phyloP scores from a whole-genome alignment of 2,888 invertebrate species.

The Trissolcus japonicus region DNA sequence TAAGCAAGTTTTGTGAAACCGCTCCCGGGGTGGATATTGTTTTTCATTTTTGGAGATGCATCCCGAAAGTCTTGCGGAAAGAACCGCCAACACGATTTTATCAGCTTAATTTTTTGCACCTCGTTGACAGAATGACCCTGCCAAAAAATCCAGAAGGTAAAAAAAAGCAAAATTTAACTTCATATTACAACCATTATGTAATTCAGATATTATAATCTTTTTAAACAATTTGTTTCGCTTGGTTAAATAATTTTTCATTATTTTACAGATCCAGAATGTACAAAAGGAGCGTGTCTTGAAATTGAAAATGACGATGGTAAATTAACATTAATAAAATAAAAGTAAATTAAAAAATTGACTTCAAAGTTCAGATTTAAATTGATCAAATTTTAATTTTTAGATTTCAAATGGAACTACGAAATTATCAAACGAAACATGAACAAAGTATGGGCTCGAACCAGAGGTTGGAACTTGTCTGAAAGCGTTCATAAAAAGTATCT shows the following conservation, averaged over 20 bases:
- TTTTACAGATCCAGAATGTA: slow-evolving; percentile 61
- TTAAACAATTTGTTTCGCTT: not conserved
- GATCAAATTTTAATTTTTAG: slow-evolving; percentile 50
- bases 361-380: not conserved
- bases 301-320: slow-evolving; percentile 61
- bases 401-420: slow-evolving; percentile 80
- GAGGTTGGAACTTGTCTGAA: slow-evolving; percentile 83
- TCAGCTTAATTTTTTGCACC: slow-evolving; percentile 81
- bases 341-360: not conserved
- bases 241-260: not conserved
- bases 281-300: slow-evolving; percentile 60
- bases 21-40: slow-evolving; percentile 84
- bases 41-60: slow-evolving; percentile 82
- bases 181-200: not conserved
- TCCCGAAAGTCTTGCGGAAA: slow-evolving; percentile 80
- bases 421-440: slow-evolving; percentile 80
- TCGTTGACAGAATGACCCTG: slow-evolving; percentile 80
- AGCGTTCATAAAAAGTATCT: slow-evolving; percentile 87
- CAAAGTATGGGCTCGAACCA: slow-evolving; percentile 86
- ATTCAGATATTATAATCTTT: not conserved
- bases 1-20: slow-evolving; percentile 12
- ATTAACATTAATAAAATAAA: not conserved
- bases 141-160: slow-evolving; percentile 76
- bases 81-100: slow-evolving; percentile 78
- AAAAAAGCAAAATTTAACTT: slow-evolving; percentile 35